phyloP scores from a whole-genome alignment of 2,888 invertebrate genomes.

The Pyrocoelia pectoralis region DNA sequence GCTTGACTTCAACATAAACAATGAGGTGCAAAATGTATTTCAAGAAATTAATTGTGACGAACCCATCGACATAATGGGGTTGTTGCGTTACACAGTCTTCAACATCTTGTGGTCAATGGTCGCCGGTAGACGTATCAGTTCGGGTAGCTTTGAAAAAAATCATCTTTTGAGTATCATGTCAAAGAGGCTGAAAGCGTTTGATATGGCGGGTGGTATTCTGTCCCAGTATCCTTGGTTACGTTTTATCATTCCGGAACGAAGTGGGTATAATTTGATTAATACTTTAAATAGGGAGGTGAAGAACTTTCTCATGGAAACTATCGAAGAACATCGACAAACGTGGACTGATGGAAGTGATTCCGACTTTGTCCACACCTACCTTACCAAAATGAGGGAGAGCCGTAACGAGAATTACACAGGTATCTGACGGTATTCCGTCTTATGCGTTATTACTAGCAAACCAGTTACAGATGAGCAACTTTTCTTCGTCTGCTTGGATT shows the following conservation, averaged over 20 bases:
- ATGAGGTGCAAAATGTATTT: slow-evolving; percentile 60
- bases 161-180: slow-evolving; percentile 61
- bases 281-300: slow-evolving; percentile 65
- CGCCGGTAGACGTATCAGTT: slow-evolving; percentile 60
- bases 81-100: slow-evolving; percentile 66
- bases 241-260: slow-evolving; percentile 66
- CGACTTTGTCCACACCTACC: slow-evolving; percentile 71
- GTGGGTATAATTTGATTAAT: slow-evolving; percentile 68
- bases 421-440: slow-evolving; percentile 43
- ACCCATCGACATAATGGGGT: slow-evolving; percentile 47
- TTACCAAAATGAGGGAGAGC: slow-evolving; percentile 66
- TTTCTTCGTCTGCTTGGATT: slow-evolving; percentile 70
- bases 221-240: slow-evolving; percentile 70
- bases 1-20: slow-evolving; percentile 59
- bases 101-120: slow-evolving; percentile 72
- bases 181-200: slow-evolving; percentile 63
- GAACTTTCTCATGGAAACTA: slow-evolving; percentile 64
- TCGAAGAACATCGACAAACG: slow-evolving; percentile 64
- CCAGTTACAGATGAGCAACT: slow-evolving; percentile 68
- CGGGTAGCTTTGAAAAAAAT: slow-evolving; percentile 57
- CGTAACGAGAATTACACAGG: slow-evolving; percentile 59
- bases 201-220: slow-evolving; percentile 55
- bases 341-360: slow-evolving; percentile 60
- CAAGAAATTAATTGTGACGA: slow-evolving; percentile 37
- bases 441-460: not conserved